These are phyloP conservation scores for Cosmia pyralina DNA, from an alignment of 2,888 invertebrate genomes.

Conservation along the genomic window DNA sequence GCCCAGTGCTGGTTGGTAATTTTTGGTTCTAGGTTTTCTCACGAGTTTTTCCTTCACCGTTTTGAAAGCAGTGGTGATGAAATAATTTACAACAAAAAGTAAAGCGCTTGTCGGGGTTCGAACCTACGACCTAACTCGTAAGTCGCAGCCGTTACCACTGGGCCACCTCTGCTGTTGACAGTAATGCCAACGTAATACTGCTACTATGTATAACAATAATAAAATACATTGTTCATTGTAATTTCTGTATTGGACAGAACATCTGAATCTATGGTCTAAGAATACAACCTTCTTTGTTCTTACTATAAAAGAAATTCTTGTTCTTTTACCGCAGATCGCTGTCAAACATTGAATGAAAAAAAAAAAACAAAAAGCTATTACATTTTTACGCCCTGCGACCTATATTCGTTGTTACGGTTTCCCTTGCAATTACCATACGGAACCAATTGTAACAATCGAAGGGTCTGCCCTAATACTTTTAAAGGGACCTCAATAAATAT, in stretches of 20 bases:
- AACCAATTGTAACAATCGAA: conserved; percentile 54
- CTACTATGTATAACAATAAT: background rate
- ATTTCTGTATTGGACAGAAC: too few relatives aligned
- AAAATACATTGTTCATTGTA: background rate
- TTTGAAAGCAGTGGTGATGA: too few relatives aligned
- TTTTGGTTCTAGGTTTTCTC: too few relatives aligned
- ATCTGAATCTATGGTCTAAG: background rate
- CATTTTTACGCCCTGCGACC: conserved; percentile 41
- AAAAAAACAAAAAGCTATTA: conserved; percentile 20
- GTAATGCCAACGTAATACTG: background rate
- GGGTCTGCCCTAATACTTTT: conserved; percentile 57
- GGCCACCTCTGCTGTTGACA: too few relatives aligned
- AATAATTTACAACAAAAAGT: too few relatives aligned
- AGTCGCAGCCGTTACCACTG: too few relatives aligned
- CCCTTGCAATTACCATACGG: conserved; percentile 64
- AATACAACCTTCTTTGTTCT: background rate
- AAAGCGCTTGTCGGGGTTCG: too few relatives aligned
- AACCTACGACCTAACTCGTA: too few relatives aligned
- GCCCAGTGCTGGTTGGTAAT: too few relatives aligned
- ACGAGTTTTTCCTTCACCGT: too few relatives aligned
- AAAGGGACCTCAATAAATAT: conserved; percentile 65
- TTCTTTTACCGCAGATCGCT: background rate
- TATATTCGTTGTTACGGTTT: conserved; percentile 47
- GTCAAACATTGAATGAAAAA: background rate
- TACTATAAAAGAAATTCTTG: background rate